Base-by-base conservation (phyloP, 2,797 vertebrate genomes). In the Amblyopsis hoosieri region DNA sequence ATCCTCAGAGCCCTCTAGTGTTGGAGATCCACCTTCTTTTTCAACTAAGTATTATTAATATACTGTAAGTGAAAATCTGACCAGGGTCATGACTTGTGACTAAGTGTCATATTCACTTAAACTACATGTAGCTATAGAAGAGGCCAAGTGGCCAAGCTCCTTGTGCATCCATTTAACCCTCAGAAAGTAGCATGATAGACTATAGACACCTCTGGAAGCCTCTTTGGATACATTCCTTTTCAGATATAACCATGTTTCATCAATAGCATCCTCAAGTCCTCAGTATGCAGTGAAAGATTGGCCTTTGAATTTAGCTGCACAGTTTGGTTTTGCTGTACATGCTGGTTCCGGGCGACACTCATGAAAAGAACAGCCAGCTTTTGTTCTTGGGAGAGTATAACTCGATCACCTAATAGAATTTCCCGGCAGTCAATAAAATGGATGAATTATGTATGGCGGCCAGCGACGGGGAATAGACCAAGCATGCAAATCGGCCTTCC, bases 371-470 rank as follows among this genome's bases (percentile, higher is more conserved):
- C 79, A 78, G 84, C 78, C 79, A 67, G 83, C 78, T 87, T 89
- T 90, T 87, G 82, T 82, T 88, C 81, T 76, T 37, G n/a, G 51
- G 64, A 81, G 54, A 62, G 77, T 76, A 79, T 89, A 85, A 66
- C 66, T 85, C 81, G 60, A 69, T 89, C 80, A 64, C 80, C 83
- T 88, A 88, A 90, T 87, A 90, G 78, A 88, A 91, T 91, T 81
- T 82, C 67, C 70, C 61, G 71, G 78, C 67, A 88, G 84, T 91
- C 88, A 89, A 87, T 90, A 86, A 90, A 82, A 76, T 2, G 68
- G 79, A 89, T 91, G 89, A 90, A 90, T 91, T 87, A 89, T 90
- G 82, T 81, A 91, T 87, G 77, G 66, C 49, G 68, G 60, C 75
- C 66, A 62, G 83, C 84, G 74, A 79, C 66, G 31, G 76, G 60